Base-by-base conservation (phyloP, 2,888 invertebrate species). In the Eristalis arbustorum region DNA sequence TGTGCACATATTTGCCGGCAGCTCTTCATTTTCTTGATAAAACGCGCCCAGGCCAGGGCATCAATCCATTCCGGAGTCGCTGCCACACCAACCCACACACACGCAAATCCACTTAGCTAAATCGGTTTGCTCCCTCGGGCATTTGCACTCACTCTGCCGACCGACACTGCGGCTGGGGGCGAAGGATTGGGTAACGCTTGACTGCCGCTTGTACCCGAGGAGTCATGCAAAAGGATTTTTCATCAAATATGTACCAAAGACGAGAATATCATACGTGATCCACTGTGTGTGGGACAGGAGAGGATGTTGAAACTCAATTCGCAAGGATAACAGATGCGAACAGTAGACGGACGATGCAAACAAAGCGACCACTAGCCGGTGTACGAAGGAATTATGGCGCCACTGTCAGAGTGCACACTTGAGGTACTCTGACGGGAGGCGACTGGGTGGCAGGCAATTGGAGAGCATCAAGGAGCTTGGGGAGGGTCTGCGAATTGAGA, bases 101-200 rank as follows among this genome's bases (percentile, higher is more conserved):
- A 61, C 62, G 61, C 62, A 76, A 76, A 76, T 76, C 67, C 76
- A 76, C 76, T 76, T 76, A 67, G n/a, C 68, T 34, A 76, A 76
- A 76, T 76, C 76, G 76, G 14, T 76, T 62, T 61, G 67, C 61
- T 68, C 76, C 76, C 76, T 31, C 67, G 67, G 68, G 76, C 25
- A 62, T 62, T 68, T 62, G 42, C 49, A 49, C 25, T 76, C 61
- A 49, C 25, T 76, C 57, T 5, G 42, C 11, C n/a, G n/a, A n/a
- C n/a, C n/a, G n/a, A 61, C 18, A 31, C 66, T 61, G 18, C 28
- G 42, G 23, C 11, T 37, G 8, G 11, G 40, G 14, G n/a, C 2
- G 49, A 18, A 31, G 42, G n/a, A 42, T 14, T 14, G 42, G n/a
- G n/a, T 42, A 49, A 18, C 49, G 49, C 49, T 49, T 49, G 49